Evolutionary conservation across 2,113 vertebrate species (phyloP).

Genomic region (human): DNA sequence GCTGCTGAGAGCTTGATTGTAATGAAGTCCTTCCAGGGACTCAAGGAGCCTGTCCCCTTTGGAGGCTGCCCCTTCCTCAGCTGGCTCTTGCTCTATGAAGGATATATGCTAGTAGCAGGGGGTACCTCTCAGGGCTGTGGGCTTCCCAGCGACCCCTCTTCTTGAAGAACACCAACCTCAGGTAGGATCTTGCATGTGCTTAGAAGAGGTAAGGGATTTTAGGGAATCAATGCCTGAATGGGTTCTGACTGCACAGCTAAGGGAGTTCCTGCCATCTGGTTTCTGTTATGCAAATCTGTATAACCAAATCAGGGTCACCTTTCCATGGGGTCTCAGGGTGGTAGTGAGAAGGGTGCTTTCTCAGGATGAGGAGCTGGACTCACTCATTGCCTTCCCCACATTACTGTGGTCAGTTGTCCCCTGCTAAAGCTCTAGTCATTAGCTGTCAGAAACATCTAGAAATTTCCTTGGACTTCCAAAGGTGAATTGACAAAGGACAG

Average conservation of each 20-base stretch:
- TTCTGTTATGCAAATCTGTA: not conserved
- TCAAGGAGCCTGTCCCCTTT: not conserved
- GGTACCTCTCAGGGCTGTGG: not conserved
- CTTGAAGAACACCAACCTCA: not conserved
- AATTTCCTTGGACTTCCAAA: not conserved
- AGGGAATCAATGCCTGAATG: not conserved
- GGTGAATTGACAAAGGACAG: not conserved
- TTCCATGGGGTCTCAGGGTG: not conserved
- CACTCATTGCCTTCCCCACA: not conserved
- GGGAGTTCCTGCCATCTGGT: not conserved
- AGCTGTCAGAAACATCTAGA: not conserved
- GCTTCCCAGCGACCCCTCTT: not conserved
- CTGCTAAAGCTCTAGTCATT: not conserved
- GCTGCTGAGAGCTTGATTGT: not conserved
- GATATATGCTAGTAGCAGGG: not conserved
- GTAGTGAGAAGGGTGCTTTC: not conserved
- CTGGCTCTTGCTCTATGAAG: not conserved
- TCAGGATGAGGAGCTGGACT: not conserved
- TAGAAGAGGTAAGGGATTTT: not conserved
- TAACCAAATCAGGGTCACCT: not conserved
- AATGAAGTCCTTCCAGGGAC: not conserved
- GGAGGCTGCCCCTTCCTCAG: not conserved
- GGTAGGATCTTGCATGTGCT: not conserved
- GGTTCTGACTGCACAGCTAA: not conserved
- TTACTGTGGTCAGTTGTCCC: not conserved